Evolutionary conservation across 2,797 vertebrate species (phyloP), one percentile per base, ranked within the genome.

Genomic region (Odontamblyopus lacepedii): DNA sequence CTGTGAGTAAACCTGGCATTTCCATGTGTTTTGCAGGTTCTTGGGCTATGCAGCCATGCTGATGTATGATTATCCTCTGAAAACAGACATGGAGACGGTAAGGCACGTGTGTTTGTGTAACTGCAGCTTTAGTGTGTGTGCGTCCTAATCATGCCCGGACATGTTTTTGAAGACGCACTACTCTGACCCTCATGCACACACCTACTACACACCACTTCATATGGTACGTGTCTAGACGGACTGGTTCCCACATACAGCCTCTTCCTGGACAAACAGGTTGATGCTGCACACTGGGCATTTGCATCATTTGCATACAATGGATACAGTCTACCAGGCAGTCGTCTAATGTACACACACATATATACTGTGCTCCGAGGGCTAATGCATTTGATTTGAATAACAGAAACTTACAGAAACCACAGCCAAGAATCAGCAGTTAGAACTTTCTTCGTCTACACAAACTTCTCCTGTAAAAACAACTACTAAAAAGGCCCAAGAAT

Each of bases 81-180:
- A 98, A 88, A 94, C 96, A 92, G 95, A 98, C 83, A 96, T 97
- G 95, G 96, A 98, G 80, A 94, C 95, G 96, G 97, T 99, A 92
- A 89, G 86, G 0, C 70, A n/a, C 4, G 32, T 51, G 76, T 82
- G 72, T 84, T 38, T 76, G 48, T 80, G 68, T 73, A 66, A 65
- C 66, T 77, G 71, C 72, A 66, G 41, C 44, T 65, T 65, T 71
- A 3, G 29, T 7, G 65, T 69, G 60, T 72, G 50, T 69, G 55
- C 55, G 16, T 50, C 60, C 41, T 3, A 15, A 19, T 75, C 88
- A 79, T 84, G 90, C 73, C 80, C 29, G 2, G 56, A 68, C 90
- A 81, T 87, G 90, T 84, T 80, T 53, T 61, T 70, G 70, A 72
- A 82, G 73, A 62, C 72, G 69, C 76, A 80, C 51, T 70, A 65